phyloP scores from a whole-genome alignment of 2,888 invertebrate species.

The Drosophila pseudotakahashii region DNA sequence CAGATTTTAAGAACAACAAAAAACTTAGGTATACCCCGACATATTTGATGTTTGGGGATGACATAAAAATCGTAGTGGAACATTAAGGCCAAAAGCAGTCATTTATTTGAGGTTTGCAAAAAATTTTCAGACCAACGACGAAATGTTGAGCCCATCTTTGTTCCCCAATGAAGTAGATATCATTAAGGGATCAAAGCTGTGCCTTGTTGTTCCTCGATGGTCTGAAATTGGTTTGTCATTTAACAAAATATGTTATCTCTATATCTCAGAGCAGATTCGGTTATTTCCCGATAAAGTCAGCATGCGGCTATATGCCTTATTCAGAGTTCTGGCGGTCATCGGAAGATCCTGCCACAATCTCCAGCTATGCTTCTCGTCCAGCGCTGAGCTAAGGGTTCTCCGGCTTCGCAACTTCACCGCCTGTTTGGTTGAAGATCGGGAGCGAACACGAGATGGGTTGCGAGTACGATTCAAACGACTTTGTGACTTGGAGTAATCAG shows the following conservation, averaged over 20 bases:
- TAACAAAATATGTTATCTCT: background rate
- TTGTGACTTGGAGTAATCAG: conserved; percentile 25
- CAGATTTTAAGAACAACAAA: background rate
- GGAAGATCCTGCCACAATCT: conserved; percentile 27
- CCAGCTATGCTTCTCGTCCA: conserved; percentile 7
- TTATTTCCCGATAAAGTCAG: background rate
- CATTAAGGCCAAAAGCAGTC: background rate
- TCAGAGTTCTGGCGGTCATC: conserved; percentile 1
- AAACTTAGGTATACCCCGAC: background rate
- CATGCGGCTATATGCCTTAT: conserved; percentile 9
- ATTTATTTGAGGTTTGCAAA: conserved; percentile 1
- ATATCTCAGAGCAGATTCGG: background rate
- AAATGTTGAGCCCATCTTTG: background rate
- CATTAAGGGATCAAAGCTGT: background rate
- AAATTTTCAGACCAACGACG: conserved; percentile 1
- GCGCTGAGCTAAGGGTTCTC: background rate
- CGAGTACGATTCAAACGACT: background rate
- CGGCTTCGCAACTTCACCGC: background rate
- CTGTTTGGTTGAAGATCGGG: background rate
- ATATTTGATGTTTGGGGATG: background rate
- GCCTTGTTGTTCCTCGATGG: background rate
- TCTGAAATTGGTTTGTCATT: background rate
- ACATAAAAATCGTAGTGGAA: background rate
- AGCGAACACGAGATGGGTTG: background rate
- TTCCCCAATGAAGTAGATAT: background rate